Evolutionary conservation across 2,888 invertebrate genomes (phyloP).

Genomic region (Leptogaster cylindrica): DNA sequence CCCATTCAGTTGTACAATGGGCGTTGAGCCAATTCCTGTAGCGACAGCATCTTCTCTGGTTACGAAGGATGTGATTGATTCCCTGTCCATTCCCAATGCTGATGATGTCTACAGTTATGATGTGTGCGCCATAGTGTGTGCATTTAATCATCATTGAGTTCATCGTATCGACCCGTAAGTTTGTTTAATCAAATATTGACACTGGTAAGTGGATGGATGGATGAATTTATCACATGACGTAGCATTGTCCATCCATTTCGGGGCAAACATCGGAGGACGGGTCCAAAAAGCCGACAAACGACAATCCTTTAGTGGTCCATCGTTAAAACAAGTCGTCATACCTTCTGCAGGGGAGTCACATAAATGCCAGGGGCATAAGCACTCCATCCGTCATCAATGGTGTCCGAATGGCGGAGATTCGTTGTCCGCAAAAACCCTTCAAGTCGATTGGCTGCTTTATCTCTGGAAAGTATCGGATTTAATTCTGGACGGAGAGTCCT

Average conservation of each 20-base stretch:
- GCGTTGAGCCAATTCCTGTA: slow-evolving; percentile 8
- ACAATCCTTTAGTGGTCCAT: slow-evolving; percentile 16
- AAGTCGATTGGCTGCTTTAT: slow-evolving; percentile 26
- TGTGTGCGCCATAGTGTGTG: slow-evolving; percentile 22
- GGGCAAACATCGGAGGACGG: slow-evolving; percentile 22
- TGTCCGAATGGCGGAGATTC: background rate
- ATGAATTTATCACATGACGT: slow-evolving; percentile 41
- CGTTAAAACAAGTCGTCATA: background rate
- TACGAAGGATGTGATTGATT: slow-evolving; percentile 26
- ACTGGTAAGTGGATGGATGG: slow-evolving; percentile 47
- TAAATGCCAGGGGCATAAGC: slow-evolving; percentile 15
- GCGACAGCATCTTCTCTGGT: slow-evolving; percentile 35
- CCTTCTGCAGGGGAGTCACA: slow-evolving; percentile 33
- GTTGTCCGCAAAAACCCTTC: slow-evolving; percentile 10
- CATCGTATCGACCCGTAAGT: slow-evolving; percentile 40
- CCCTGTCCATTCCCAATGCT: slow-evolving; percentile 10
- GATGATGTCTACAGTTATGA: slow-evolving; percentile 22
- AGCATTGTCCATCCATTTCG: slow-evolving; percentile 37
- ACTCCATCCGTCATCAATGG: slow-evolving; percentile 2
- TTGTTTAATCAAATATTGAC: slow-evolving; percentile 46
- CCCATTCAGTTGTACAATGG: slow-evolving; percentile 8
- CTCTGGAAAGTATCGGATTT: slow-evolving; percentile 25
- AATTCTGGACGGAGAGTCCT: background rate
- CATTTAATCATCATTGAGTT: slow-evolving; percentile 38
- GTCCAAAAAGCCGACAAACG: slow-evolving; percentile 30